Evolutionary conservation across 2,797 vertebrate species (phyloP), one percentile per base, ranked within the genome.

Genomic region (Hybognathus amarus): DNA sequence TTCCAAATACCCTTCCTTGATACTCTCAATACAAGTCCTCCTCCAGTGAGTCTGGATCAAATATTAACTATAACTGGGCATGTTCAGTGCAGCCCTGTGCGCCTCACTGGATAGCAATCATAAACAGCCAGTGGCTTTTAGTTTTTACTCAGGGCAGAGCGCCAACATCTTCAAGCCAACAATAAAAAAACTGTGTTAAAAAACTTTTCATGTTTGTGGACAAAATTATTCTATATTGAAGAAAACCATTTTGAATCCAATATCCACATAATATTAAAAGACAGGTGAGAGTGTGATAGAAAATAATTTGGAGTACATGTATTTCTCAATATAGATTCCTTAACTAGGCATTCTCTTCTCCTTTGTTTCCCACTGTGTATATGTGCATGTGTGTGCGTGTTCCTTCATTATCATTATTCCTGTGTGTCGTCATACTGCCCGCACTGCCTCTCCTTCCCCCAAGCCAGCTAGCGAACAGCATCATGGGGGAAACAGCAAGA

Each of bases 401-500:
- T 80, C 77, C 69, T 79, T 74, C 61, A 78, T 82, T 66, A 82
- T 76, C n/a, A 30, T 83, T 82, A 56, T 68, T 66, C 75, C 85
- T 91, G 77, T 83, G 73, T 86, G 87, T 91, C 88, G 89, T 91
- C 80, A 87, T 83, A 86, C 85, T 67, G 84, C 85, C 90, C 87
- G 82, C 86, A 64, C 85, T 50, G 88, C 80, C 89, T 91, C 82
- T 82, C 86, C 88, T 91, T 86, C 85, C 83, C 85, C 81, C 38
- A 79, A 38, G 87, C 84, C 22, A 84, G 87, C 69, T 54, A 85
- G 73, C 83, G 88, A 91, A 90, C 85, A 87, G 92, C 90, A 92
- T 90, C 92, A 91, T 92, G 91, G 93, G 82, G 92, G 91, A 94
- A 94, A 93, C 89, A 87, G 89, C 86, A 87, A 94, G 93, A 94